phyloP scores from a whole-genome alignment of 2,113 vertebrate genomes.

The Cephalopterus ornatus region DNA sequence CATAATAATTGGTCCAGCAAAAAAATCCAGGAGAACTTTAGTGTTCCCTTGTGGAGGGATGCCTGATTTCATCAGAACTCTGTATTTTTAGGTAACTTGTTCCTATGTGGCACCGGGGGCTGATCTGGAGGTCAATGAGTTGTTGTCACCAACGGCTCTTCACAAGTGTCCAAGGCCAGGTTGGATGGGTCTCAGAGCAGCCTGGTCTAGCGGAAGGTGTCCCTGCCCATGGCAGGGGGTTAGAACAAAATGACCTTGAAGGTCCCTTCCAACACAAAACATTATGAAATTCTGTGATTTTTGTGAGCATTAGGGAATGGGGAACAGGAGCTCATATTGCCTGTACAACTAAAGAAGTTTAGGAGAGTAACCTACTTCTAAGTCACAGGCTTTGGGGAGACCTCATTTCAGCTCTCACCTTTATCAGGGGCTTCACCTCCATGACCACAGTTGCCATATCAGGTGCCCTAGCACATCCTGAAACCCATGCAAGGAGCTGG shows the following conservation, averaged over 20 bases:
- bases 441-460: background rate
- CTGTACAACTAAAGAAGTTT: background rate
- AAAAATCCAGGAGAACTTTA: background rate
- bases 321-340: background rate
- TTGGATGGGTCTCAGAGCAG: background rate
- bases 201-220: background rate
- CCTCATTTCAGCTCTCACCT: background rate
- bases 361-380: background rate
- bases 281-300: background rate
- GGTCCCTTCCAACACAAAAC: background rate
- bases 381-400: background rate
- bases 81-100: background rate
- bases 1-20: background rate
- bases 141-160: background rate
- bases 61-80: background rate
- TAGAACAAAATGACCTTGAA: background rate
- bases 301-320: accelerated
- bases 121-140: background rate
- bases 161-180: background rate
- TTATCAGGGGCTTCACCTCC: background rate
- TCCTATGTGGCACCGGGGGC: background rate
- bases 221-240: background rate
- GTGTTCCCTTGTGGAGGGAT: background rate
- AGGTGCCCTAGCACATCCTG: background rate
- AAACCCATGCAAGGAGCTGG: background rate